Evolutionary conservation across 2,888 invertebrate species (phyloP).

Genomic region (Megaustenia siamemsis): DNA sequence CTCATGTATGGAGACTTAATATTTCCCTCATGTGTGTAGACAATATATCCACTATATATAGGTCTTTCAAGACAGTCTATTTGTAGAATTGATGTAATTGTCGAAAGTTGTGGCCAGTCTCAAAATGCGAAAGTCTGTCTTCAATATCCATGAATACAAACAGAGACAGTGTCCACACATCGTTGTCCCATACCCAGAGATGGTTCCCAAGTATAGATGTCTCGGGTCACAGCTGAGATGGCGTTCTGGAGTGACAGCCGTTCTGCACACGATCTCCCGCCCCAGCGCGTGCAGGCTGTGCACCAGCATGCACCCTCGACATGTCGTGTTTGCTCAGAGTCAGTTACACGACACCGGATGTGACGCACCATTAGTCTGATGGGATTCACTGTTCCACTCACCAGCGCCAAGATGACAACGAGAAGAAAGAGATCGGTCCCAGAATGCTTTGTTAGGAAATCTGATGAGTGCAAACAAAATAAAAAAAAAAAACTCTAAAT

Average conservation of each 20-base stretch:
- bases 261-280: not conserved
- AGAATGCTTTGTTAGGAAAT: not conserved
- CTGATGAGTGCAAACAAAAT: not conserved
- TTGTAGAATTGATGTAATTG: not conserved
- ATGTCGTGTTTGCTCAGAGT: not conserved
- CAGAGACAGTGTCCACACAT: not conserved
- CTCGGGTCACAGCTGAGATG: not conserved
- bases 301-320: not conserved
- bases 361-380: conserved; percentile 26
- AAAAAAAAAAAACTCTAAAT: no score
- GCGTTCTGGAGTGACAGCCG: not conserved
- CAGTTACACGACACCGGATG: not conserved
- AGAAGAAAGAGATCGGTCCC: not conserved
- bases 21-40: no score
- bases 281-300: not conserved
- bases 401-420: not conserved
- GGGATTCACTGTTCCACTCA: not conserved
- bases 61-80: no score
- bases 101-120: no score
- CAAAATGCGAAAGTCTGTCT: no score
- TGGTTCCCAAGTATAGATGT: not conserved
- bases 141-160: not conserved
- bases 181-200: not conserved
- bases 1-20: no score
- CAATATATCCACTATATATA: no score